These are phyloP conservation scores for Micropoecilia bifurca DNA, from an alignment of 2,797 vertebrate species.

Conservation along the genomic window DNA sequence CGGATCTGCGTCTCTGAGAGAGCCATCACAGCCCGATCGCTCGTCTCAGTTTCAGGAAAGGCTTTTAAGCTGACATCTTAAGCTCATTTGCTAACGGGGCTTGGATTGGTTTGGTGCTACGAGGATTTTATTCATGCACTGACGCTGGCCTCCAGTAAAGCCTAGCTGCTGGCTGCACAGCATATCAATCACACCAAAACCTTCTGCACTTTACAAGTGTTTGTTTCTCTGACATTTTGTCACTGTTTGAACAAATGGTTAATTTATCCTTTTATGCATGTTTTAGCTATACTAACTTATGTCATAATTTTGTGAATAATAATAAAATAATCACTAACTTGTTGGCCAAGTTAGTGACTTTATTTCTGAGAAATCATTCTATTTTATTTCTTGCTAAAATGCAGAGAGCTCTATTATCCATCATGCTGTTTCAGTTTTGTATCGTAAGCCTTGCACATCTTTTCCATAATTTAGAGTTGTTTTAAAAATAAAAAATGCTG, in stretches of 20 bases:
- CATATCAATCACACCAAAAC: constrained; percentile 47
- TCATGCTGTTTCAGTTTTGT: neutral
- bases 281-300: neutral
- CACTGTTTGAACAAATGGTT: neutral
- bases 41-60: constrained; percentile 74
- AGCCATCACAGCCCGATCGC: constrained; percentile 55
- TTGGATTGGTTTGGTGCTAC: constrained; percentile 61
- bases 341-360: neutral
- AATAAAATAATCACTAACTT: neutral
- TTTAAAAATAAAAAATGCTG: neutral
- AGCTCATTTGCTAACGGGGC: constrained; percentile 76
- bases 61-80: constrained; percentile 80
- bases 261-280: neutral
- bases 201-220: constrained; percentile 22
- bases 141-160: constrained; percentile 67
- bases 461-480: constrained; percentile 16
- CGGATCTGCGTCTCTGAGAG: constrained; percentile 50
- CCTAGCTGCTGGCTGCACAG: constrained; percentile 59
- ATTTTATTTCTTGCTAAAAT: neutral
- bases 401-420: neutral
- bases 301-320: neutral
- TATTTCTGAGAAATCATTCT: neutral
- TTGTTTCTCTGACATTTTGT: constrained; percentile 6
- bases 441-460: neutral
- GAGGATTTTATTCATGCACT: constrained; percentile 67